phyloP scores from a whole-genome alignment of 2,888 invertebrate genomes.

The Ametastegia equiseti region DNA sequence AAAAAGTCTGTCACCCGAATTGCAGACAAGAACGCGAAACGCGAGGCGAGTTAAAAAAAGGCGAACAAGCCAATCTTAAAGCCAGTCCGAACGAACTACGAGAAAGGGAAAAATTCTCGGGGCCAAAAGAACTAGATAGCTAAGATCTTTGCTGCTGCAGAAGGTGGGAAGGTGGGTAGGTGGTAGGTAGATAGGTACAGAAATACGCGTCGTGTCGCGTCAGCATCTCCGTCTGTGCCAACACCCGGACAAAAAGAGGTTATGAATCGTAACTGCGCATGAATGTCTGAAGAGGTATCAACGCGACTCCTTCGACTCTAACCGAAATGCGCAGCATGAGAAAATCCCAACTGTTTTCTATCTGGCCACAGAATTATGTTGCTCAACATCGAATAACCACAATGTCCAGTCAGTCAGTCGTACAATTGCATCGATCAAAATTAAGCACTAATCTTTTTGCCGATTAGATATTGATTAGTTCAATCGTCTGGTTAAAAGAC shows the following conservation, averaged over 20 bases:
- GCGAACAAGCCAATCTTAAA: conserved; percentile 37
- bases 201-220: conserved; percentile 33
- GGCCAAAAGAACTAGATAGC: conserved; percentile 1
- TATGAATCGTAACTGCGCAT: conserved; percentile 71
- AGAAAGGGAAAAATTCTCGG: conserved; percentile 11
- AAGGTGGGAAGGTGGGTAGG: neutral
- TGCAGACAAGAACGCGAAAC: neutral
- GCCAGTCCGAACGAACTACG: conserved; percentile 2
- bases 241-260: conserved; percentile 57
- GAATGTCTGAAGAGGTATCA: conserved; percentile 63
- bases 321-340: conserved; percentile 33
- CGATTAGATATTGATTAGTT: too few species aligned
- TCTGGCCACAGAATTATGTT: neutral
- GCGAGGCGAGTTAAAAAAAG: neutral
- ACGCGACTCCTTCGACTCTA: conserved; percentile 34
- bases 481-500: too few species aligned
- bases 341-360: conserved; percentile 25
- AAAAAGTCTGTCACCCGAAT: conserved; percentile 28
- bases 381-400: neutral
- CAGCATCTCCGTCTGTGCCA: conserved; percentile 39
- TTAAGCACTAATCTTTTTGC: neutral
- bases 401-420: too few species aligned
- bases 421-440: neutral
- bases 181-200: neutral
- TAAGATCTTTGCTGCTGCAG: conserved; percentile 28